Percentiles rank a stretch among this genome's conserved stretches.
Evolutionary conservation across 2,113 vertebrate species (phyloP).

Genomic region (Pontoporia blainvillei): DNA sequence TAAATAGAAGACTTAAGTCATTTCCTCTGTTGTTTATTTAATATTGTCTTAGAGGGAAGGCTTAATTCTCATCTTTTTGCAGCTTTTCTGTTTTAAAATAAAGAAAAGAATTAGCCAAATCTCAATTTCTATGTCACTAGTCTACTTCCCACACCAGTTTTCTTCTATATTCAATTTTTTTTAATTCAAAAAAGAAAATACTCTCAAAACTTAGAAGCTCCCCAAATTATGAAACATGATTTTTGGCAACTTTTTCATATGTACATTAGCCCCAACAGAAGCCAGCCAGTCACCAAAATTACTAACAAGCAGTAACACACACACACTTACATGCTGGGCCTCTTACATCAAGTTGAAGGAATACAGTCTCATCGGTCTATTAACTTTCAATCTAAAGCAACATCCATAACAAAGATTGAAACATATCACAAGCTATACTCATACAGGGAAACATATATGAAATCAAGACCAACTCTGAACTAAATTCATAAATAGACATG

Average conservation of each 20-base stretch:
- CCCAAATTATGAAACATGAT: not conserved
- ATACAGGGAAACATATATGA: not conserved
- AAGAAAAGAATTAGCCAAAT: not conserved
- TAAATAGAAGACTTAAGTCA: not conserved
- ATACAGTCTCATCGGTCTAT: not conserved
- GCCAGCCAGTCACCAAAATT: not conserved
- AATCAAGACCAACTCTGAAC: not conserved
- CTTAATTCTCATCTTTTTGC: not conserved
- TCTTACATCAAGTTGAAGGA: not conserved
- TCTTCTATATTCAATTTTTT: not conserved
- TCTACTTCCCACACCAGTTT: not conserved
- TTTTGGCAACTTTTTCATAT: not conserved
- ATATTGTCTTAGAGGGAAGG: not conserved
- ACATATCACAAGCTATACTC: not conserved
- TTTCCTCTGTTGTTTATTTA: conserved; percentile 46
- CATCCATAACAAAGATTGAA: not conserved
- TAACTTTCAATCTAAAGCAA: not conserved
- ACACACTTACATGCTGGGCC: not conserved
- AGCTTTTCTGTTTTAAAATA: conserved; percentile 23
- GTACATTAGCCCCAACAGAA: not conserved
- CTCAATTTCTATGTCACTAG: not conserved
- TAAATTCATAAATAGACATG: not conserved
- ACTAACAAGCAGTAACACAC: not conserved
- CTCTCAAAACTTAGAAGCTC: not conserved
- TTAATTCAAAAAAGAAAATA: not conserved